Evolutionary conservation across 53 echinoderm and acorn worm species (phyloP).

Genomic region (Apostichopus leukothele): DNA sequence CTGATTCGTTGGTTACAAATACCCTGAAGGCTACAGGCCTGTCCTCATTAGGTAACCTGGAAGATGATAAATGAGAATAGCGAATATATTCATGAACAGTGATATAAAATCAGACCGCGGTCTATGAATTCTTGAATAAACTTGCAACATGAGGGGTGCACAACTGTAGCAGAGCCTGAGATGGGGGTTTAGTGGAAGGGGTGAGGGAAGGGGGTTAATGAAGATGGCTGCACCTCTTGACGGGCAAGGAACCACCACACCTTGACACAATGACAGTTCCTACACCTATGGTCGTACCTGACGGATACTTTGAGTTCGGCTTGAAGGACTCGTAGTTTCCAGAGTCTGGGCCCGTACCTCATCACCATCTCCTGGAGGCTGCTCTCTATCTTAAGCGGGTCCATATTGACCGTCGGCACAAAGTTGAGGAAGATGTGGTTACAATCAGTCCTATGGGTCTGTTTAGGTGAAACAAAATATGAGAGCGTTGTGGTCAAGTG

Average conservation of each 20-base stretch:
- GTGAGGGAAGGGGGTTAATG: too few relatives aligned
- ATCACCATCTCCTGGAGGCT: constrained; percentile 84
- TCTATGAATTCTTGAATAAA: too few relatives aligned
- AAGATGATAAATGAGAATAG: background rate
- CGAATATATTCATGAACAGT: too few relatives aligned
- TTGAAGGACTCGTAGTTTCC: constrained; percentile 94
- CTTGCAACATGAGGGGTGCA: too few relatives aligned
- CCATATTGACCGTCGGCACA: constrained; percentile 96
- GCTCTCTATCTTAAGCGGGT: constrained; percentile 82
- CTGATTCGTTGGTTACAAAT: constrained; percentile 97
- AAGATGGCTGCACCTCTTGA: too few relatives aligned
- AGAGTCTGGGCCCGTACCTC: constrained; percentile 84
- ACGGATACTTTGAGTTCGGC: constrained; percentile 96
- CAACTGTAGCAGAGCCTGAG: too few relatives aligned
- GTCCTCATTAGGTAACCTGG: constrained; percentile 37
- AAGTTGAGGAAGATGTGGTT: constrained; percentile 99
- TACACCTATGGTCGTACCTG: constrained; percentile 46
- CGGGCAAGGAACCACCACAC: too few relatives aligned
- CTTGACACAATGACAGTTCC: too few relatives aligned
- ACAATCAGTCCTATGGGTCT: constrained; percentile 90
- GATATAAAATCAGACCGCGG: too few relatives aligned
- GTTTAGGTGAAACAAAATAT: background rate
- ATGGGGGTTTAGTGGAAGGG: too few relatives aligned
- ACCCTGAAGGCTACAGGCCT: constrained; percentile 67
- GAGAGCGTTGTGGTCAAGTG: background rate